Percentiles rank a stretch among this genome's conserved stretches.
phyloP scores from a whole-genome alignment of 2,113 vertebrate genomes.

The Peromyscus californicus region DNA sequence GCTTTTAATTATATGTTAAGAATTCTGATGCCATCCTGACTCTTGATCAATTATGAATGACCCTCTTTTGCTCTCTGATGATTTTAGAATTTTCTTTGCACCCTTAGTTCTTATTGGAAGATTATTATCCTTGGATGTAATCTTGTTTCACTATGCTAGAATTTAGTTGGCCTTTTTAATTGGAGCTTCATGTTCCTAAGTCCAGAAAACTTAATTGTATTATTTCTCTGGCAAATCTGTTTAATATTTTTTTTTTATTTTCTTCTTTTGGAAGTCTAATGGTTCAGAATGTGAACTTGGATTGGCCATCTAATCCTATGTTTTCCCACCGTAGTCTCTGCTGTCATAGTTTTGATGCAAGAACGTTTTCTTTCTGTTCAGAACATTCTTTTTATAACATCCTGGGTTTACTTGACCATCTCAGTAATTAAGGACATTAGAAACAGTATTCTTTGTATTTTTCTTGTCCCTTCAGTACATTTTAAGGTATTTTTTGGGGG shows the following conservation, averaged over 20 bases:
- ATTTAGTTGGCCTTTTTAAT: conserved; percentile 14
- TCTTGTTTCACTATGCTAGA: background rate
- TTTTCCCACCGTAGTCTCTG: background rate
- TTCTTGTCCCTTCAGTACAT: background rate
- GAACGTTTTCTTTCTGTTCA: background rate
- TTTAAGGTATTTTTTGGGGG: background rate
- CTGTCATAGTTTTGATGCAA: background rate
- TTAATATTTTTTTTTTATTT: background rate
- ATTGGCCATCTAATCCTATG: background rate
- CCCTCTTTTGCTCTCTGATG: conserved; percentile 44
- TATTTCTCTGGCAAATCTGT: background rate
- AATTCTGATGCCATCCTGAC: background rate
- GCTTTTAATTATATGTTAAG: conserved; percentile 49
- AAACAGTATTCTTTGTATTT: background rate
- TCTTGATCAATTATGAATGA: conserved; percentile 64
- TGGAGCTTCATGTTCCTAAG: background rate
- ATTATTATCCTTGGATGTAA: background rate
- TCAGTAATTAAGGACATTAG: background rate
- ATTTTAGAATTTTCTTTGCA: conserved; percentile 46
- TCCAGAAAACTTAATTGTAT: background rate
- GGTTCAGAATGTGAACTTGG: background rate
- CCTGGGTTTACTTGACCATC: background rate
- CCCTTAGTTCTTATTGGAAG: background rate
- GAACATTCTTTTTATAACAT: background rate
- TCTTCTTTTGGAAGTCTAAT: background rate